Conservation (phyloP, 2,113 vertebrate species). For the Percina caprodes region DNA sequence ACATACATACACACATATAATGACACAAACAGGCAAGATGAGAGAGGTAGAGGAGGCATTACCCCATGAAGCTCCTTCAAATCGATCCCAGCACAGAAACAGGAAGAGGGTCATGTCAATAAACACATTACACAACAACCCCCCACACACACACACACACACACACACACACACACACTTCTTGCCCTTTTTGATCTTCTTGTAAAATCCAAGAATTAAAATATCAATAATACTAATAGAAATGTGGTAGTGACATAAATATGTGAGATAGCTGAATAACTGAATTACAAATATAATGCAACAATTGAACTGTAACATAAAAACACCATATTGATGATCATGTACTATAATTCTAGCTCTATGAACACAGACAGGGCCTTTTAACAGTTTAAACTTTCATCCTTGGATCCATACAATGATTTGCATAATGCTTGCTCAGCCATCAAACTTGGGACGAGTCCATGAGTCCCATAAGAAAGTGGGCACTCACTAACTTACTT, state of each 20-base stretch:
- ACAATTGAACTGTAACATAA: background rate
- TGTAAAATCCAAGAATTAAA: background rate
- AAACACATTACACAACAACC: conserved; percentile 22
- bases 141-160: background rate
- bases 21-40: conserved; percentile 59
- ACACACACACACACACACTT: conserved; percentile 1
- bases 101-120: conserved; percentile 88
- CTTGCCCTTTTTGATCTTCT: background rate
- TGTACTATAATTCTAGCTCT: background rate
- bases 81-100: conserved; percentile 88
- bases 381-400: background rate
- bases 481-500: background rate
- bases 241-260: background rate
- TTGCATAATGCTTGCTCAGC: background rate
- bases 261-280: too few species aligned
- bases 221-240: background rate
- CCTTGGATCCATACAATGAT: background rate
- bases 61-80: conserved; percentile 98
- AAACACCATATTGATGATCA: background rate
- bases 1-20: conserved; percentile 56
- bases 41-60: conserved; percentile 87
- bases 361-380: background rate
- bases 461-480: background rate
- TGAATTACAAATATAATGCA: background rate
- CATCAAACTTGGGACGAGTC: background rate